Evolutionary conservation across 2,888 invertebrate species (phyloP), one percentile per base, ranked within the genome.

Genomic region (Parochlus steinenii): DNA sequence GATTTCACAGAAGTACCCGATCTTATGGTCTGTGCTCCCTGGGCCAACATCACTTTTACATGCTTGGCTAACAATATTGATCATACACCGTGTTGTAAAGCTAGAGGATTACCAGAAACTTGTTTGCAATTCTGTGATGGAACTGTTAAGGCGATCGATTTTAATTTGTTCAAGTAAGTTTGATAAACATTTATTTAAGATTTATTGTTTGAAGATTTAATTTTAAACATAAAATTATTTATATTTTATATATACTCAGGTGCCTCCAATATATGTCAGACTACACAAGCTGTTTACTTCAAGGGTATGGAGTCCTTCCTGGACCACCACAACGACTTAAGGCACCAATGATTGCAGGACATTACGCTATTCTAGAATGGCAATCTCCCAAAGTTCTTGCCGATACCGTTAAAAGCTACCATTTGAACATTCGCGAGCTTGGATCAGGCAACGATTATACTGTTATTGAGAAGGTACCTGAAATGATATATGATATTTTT

Each of bases 21-120:
- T 53, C 63, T 85, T 51, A 83, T 86, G 80, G 82, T 85, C 26
- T 86, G 85, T 56, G 85, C 85, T 1, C 85, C 85, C 0, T 85
- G 83, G 82, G 80, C 82, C 1, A 71, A 75, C 4, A 72, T 74
- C 18, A 80, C 82, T 2, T 83, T 85, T 53, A 69, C 72, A 7
- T 85, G 85, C 48, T 61, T 85, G 39, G 74, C 80, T 27, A 80
- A 83, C 44, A 75, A 77, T 2, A 66, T 76, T 48, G 83, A 86
- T 59, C 85, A 85, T 54, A 75, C 80, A 1, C 73, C 77, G 0
- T 86, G 85, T 56, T 85, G 85, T 50, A 64, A 69, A 17, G 67
- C 74, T 0, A 59, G 80, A 33, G 83, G 83, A 0, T 64, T 86
- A 19, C 82, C 83, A 0, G 67, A 72, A 1, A 58, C 73, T 1